Evolutionary conservation across 2,113 vertebrate species (phyloP).

Genomic region (Gopherus evgoodei): DNA sequence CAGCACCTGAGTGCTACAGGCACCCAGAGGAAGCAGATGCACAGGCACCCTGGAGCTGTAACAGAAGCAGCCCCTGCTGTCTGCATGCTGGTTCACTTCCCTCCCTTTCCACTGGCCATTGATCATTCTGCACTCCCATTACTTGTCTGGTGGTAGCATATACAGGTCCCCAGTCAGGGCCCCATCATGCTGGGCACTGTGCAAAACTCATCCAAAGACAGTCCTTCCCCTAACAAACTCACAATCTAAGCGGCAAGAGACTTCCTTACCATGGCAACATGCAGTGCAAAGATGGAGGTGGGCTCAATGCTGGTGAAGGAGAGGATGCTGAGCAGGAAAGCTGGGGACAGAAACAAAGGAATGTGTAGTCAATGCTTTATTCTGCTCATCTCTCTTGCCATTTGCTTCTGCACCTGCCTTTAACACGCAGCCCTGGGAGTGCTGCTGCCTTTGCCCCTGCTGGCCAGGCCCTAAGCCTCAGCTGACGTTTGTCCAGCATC

Average conservation of each 20-base stretch:
- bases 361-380: not conserved
- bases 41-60: not conserved
- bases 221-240: not conserved
- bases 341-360: conserved; percentile 57
- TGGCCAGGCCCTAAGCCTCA: no score
- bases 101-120: not conserved
- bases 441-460: rapidly evolving
- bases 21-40: not conserved
- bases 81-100: not conserved
- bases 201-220: not conserved
- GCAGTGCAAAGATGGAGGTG: conserved; percentile 69
- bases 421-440: not conserved
- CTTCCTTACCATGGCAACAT: conserved; percentile 74
- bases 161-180: not conserved
- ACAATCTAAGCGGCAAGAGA: not conserved
- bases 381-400: not conserved
- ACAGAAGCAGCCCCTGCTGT: no score
- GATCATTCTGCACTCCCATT: not conserved
- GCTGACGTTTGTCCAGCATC: not conserved
- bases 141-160: not conserved
- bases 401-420: not conserved
- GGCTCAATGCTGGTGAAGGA: conserved; percentile 66
- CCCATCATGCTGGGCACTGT: not conserved
- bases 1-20: not conserved
- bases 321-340: conserved; percentile 79